Evolutionary conservation across 2,888 invertebrate species (phyloP).

Genomic region (Halictus ligatus): DNA sequence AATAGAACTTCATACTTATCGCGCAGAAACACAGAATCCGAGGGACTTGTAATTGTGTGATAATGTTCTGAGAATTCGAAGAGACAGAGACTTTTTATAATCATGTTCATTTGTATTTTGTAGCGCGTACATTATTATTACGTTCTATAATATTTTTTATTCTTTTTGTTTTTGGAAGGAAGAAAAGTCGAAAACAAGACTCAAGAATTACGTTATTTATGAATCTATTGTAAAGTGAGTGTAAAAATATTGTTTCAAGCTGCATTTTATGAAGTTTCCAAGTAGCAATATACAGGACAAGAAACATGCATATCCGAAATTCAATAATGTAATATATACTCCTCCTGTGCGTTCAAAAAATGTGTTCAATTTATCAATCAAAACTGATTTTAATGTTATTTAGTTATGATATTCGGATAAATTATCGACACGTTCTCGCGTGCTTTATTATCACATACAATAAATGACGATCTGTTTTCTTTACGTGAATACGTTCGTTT

Average conservation of each 20-base stretch:
- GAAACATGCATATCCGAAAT: slow-evolving; percentile 57
- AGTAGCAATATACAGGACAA: slow-evolving; percentile 65
- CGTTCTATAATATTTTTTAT: slow-evolving; percentile 47
- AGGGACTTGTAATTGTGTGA: slow-evolving; percentile 55
- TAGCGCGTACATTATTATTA: slow-evolving; percentile 61
- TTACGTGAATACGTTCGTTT: slow-evolving; percentile 1
- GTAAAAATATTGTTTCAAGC: slow-evolving; percentile 48
- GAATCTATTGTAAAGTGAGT: slow-evolving; percentile 51
- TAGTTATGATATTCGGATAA: slow-evolving; percentile 4
- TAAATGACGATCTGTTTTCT: slow-evolving; percentile 3
- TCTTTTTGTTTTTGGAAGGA: slow-evolving; percentile 26
- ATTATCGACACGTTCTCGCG: neutral
- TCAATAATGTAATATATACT: slow-evolving; percentile 44
- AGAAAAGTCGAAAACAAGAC: slow-evolving; percentile 41
- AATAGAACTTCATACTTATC: slow-evolving; percentile 55
- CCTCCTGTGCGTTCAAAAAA: slow-evolving; percentile 22
- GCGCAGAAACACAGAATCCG: slow-evolving; percentile 37
- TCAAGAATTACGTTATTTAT: slow-evolving; percentile 56
- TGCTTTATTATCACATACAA: neutral
- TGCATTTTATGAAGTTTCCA: slow-evolving; percentile 59
- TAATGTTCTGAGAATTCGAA: slow-evolving; percentile 59
- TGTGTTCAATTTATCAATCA: slow-evolving; percentile 22
- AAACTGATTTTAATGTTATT: neutral
- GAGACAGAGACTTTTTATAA: slow-evolving; percentile 64
- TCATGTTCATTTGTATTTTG: slow-evolving; percentile 63